Evolutionary conservation across 2,113 vertebrate species (phyloP), one percentile per base, ranked within the genome.

Genomic region (Hiodon tergisus): DNA sequence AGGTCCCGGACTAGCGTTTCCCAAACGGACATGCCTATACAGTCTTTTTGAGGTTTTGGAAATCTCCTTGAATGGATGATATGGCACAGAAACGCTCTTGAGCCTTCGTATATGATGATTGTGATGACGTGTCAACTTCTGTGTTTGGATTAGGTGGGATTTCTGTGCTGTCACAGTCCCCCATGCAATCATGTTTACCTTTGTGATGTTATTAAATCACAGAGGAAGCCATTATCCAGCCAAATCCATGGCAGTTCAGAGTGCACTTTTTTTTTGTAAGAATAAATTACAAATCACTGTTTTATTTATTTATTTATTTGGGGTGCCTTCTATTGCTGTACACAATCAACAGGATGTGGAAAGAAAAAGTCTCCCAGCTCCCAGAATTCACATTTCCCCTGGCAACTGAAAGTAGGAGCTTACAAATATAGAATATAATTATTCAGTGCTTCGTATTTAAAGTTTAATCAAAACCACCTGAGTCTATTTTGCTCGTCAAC

Each of bases 301-400:
- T 31, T 31, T 31, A 31, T 31, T 31, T 31, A 1, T 31, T 1
- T 1, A 31, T 31, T 31, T 31, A 31, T 31, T 31, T 31, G 6
- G 79, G 2, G 71, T 83, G 0, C 87, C 97, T 0, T 76, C 81
- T 62, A 90, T 89, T 77, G 92, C 95, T 0, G 91, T 96, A 65
- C 84, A 81, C 86, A 98, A 94, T 84, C 93, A 95, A 81, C 96
- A 97, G 87, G 96, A 98, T 66, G 94, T 96, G 14, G 95, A 98
- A 85, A 94, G 98, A 76, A 93, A 94, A 67, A 77, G 91, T 67
- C 95, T 95, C 4, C 94, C 98, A 82, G 83, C 82, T 46, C 96
- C 94, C 5, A 89, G 88, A 80, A 92, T 98, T 85, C 87, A 98
- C 81, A 94, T 91, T 99, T 98, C 86, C 97, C 96, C 17, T 99